A percentile compares a stretch with the other conserved stretches of the same genome.
phyloP scores from a whole-genome alignment of 2,888 invertebrate genomes.

The Drosophila hawaiiensis region DNA sequence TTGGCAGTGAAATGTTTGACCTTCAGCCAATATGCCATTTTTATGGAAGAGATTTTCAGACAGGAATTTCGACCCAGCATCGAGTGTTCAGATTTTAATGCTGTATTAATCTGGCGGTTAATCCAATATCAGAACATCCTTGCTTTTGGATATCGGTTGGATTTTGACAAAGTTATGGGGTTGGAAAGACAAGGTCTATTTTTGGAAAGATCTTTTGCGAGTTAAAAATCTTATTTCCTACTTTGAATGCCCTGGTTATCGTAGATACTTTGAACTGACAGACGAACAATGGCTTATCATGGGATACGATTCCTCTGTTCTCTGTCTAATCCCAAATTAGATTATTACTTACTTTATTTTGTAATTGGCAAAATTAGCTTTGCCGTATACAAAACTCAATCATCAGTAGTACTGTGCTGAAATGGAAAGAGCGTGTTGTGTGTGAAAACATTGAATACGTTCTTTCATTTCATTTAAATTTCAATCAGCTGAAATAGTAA shows the following conservation, averaged over 20 bases:
- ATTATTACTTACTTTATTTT: too few relatives aligned
- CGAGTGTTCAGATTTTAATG: background rate
- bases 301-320: background rate
- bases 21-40: background rate
- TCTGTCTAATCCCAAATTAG: background rate
- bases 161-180: background rate
- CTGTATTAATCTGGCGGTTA: background rate
- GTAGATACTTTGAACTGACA: background rate
- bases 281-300: background rate
- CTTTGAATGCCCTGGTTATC: background rate
- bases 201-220: background rate
- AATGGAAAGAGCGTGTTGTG: background rate
- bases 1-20: background rate
- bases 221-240: background rate
- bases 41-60: background rate
- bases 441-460: background rate
- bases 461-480: background rate
- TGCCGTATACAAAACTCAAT: conserved; percentile 12
- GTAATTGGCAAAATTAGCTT: background rate
- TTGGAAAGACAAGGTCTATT: background rate
- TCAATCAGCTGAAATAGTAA: background rate
- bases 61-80: background rate
- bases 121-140: background rate
- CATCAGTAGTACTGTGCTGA: conserved; percentile 17
- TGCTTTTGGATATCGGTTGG: background rate